These are phyloP conservation scores for Nyctereutes procyonoides DNA, from an alignment of 2,113 vertebrate genomes.

Conservation along the genomic window DNA sequence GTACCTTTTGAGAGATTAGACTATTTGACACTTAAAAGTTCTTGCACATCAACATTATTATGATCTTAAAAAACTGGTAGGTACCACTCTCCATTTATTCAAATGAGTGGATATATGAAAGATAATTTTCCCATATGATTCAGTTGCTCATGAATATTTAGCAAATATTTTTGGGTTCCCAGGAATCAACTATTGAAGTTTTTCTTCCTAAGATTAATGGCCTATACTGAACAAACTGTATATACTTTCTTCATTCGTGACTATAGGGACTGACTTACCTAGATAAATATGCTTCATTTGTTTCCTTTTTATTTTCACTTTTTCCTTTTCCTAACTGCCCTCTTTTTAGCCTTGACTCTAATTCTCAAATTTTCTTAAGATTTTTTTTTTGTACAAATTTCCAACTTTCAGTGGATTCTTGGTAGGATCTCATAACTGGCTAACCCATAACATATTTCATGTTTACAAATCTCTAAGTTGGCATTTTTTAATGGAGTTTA, in stretches of 20 bases:
- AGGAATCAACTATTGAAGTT: neutral
- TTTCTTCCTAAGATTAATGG: neutral
- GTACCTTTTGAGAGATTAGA: constrained; percentile 4
- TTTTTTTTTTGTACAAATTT: neutral
- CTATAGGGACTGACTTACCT: neutral
- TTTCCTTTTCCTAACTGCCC: neutral
- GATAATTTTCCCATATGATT: constrained; percentile 13
- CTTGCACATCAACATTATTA: neutral
- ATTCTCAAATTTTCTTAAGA: neutral
- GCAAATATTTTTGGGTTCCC: constrained; percentile 5
- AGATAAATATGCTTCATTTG: neutral
- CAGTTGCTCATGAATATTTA: neutral
- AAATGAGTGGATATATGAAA: neutral
- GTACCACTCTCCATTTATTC: neutral
- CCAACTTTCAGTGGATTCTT: neutral
- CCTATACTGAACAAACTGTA: neutral
- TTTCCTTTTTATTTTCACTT: constrained; percentile 8
- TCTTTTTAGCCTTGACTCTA: neutral
- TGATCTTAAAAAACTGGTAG: neutral
- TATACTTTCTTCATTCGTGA: neutral
- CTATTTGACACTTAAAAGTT: neutral
- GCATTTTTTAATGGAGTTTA: neutral
- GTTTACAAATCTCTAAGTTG: neutral
- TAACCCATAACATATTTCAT: neutral
- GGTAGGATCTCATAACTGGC: neutral